Conservation (phyloP, 1,140 invertebrate species). For the Ceratina calcarata region DNA sequence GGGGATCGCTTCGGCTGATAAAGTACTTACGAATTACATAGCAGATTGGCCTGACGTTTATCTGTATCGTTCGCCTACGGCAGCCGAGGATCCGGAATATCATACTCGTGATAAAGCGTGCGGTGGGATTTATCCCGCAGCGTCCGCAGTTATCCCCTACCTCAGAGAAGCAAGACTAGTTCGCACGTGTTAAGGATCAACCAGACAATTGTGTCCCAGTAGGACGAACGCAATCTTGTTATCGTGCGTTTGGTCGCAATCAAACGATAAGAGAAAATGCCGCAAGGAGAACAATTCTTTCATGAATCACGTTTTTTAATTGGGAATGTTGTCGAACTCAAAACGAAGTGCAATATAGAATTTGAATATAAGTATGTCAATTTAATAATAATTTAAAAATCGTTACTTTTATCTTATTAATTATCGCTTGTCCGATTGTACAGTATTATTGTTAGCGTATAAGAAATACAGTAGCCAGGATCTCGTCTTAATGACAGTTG, state of each 20-base stretch:
- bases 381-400: not conserved
- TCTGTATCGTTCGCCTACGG: too few relatives aligned
- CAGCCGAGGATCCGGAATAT: not conserved
- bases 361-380: too few relatives aligned
- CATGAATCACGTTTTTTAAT: not conserved
- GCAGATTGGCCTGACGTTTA: constrained; percentile 6
- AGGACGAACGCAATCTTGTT: constrained; percentile 18
- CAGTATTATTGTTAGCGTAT: not conserved
- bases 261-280: constrained; percentile 26
- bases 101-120: constrained; percentile 9
- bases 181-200: constrained; percentile 49
- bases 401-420: too few relatives aligned
- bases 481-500: not conserved
- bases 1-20: constrained; percentile 13
- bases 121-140: constrained; percentile 18
- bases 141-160: not conserved
- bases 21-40: constrained; percentile 15
- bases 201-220: constrained; percentile 27
- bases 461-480: not conserved
- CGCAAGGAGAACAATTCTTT: not conserved
- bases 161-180: not conserved
- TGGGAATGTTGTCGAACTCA: not conserved
- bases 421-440: too few relatives aligned
- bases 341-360: too few relatives aligned
- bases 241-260: constrained; percentile 27